A percentile compares a stretch with the other conserved stretches of the same genome.
Conservation (phyloP, 1,140 invertebrate species). For the Pristionchus pacificus region DNA sequence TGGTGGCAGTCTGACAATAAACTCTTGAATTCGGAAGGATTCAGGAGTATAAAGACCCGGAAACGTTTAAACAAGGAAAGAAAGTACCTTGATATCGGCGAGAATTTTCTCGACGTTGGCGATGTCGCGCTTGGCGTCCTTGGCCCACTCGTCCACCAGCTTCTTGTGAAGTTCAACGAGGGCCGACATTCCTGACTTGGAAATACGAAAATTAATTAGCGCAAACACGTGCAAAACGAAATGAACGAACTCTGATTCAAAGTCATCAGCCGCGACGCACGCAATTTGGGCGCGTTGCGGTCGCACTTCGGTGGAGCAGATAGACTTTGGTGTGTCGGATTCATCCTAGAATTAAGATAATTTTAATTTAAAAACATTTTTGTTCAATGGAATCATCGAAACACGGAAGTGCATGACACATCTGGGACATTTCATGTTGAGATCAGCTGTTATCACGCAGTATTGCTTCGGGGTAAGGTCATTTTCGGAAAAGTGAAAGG, state of each 20-base stretch:
- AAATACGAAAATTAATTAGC: not conserved
- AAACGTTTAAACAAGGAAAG: not conserved
- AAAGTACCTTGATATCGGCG: not conserved
- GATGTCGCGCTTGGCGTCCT: not conserved
- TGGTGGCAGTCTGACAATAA: not conserved
- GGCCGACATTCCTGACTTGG: not conserved
- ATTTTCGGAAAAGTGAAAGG: too few species aligned
- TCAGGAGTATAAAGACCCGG: not conserved
- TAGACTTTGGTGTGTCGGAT: too few species aligned
- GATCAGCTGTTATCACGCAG: too few species aligned
- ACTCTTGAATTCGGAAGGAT: not conserved
- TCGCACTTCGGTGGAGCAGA: too few species aligned
- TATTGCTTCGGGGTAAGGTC: too few species aligned
- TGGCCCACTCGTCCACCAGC: not conserved
- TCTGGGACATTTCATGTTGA: too few species aligned
- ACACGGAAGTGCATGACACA: too few species aligned
- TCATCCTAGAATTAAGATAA: too few species aligned
- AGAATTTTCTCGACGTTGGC: not conserved
- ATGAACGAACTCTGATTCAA: not conserved
- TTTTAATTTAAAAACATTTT: too few species aligned
- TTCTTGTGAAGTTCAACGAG: not conserved
- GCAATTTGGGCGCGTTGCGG: not conserved
- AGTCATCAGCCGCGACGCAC: too few species aligned
- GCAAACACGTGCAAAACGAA: not conserved
- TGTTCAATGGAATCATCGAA: too few species aligned